Conservation (phyloP, 2,888 invertebrate genomes). For the Volucella bombylans region DNA sequence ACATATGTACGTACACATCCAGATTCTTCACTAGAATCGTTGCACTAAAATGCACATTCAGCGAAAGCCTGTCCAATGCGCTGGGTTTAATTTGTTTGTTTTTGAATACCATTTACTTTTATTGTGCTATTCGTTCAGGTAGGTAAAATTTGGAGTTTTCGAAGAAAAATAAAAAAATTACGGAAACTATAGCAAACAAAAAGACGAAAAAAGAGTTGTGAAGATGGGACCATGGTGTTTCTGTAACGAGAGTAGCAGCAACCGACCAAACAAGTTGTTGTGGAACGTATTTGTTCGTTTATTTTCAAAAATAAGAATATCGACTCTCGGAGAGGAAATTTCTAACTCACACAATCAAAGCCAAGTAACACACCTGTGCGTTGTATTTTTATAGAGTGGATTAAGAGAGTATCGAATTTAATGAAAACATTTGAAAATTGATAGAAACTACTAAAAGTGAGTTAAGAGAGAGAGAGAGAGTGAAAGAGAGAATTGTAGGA, state of each 20-base stretch:
- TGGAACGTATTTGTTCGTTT: constrained; percentile 65
- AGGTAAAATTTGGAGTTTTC: constrained; percentile 16
- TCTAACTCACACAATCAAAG: neutral
- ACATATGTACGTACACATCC: neutral
- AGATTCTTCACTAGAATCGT: constrained; percentile 56
- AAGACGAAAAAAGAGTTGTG: constrained; percentile 2
- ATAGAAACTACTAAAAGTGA: constrained; percentile 7
- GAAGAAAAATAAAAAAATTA: constrained; percentile 5
- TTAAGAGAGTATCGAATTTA: constrained; percentile 1
- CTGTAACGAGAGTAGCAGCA: constrained; percentile 33
- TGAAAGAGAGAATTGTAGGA: neutral
- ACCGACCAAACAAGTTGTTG: constrained; percentile 73
- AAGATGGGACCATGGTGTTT: constrained; percentile 42
- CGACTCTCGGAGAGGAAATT: constrained; percentile 15
- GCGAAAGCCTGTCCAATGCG: constrained; percentile 46
- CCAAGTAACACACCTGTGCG: neutral
- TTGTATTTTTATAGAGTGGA: neutral
- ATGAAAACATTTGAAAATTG: constrained; percentile 1
- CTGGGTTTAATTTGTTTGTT: constrained; percentile 61
- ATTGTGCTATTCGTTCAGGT: constrained; percentile 28
- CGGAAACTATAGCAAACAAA: constrained; percentile 9
- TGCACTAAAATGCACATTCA: constrained; percentile 59
- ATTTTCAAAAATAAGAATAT: constrained; percentile 35
- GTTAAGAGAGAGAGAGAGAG: neutral
- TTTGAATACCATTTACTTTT: constrained; percentile 29